Conservation (phyloP, 2,797 vertebrate species). For the Mormyrops boulengeri region DNA sequence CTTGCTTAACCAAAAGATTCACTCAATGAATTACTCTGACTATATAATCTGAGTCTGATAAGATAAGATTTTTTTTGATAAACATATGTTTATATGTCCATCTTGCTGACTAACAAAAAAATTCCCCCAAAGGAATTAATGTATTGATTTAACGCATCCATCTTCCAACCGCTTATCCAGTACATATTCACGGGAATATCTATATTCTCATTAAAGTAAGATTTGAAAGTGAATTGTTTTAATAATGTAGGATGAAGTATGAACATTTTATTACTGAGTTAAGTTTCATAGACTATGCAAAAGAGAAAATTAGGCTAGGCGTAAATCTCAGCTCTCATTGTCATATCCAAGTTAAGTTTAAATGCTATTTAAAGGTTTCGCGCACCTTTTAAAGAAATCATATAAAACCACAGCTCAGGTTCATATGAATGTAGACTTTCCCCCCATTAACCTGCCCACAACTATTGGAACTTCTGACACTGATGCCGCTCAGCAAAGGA, state of each 20-base stretch:
- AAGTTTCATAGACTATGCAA: background rate
- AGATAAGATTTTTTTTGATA: background rate
- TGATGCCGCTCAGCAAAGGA: background rate
- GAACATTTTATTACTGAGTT: background rate
- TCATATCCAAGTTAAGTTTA: background rate
- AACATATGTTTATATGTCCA: background rate
- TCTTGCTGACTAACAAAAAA: background rate
- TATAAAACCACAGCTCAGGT: background rate
- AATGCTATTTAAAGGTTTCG: background rate
- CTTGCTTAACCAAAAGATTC: background rate
- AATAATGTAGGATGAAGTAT: background rate
- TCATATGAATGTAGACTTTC: background rate
- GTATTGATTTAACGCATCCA: background rate
- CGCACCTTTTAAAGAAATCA: background rate
- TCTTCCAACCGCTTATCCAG: background rate
- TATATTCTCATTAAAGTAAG: background rate
- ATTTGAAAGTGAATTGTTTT: background rate
- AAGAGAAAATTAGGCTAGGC: background rate
- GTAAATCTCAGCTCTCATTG: background rate
- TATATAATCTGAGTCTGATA: background rate
- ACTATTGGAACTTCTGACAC: background rate
- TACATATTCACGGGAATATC: background rate
- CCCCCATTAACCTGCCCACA: background rate
- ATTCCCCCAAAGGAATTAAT: background rate
- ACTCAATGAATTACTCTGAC: background rate